Base-by-base conservation (phyloP, 1,140 invertebrate species). In the Hyles euphorbiae region DNA sequence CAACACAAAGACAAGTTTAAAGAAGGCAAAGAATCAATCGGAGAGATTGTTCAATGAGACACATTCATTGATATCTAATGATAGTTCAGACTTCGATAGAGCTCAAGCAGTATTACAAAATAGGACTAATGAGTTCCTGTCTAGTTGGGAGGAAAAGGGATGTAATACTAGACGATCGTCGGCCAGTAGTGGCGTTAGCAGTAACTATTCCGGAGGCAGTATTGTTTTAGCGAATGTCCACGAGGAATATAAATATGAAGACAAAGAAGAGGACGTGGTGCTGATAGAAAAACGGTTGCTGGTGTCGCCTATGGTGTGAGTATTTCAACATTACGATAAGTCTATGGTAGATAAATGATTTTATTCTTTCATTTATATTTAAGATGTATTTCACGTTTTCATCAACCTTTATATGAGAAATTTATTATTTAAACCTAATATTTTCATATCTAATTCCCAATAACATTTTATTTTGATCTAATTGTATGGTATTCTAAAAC, bases 221-320 rank as follows among this genome's bases (percentile, higher is more conserved):
- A 88, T 88, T 43, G 66, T 83, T 3, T 47, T 88, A 34, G 85
- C 92, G 0, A 92, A 86, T 69, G 81, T 94, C 32, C 91, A 93
- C 12, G 94, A 95, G 76, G 92, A 95, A 59, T 96, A 95, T 67
- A 93, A 93, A 53, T 95, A 95, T 77, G 91, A 93, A 48, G 94
- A 96, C 81, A 83, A 87, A 58, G 93, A 94, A 54, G 91, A 95
- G 67, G 92, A 93, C 47, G 83, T 95, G 1, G 90, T 92, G 47
- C 90, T 96, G 32, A 91, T 94, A 65, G 94, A 96, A 79, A 93
- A 91, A 51, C 90, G 93, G 71, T 76, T 93, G 45, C 88, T 91
- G 6, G 84, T 91, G n/a, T 78, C 90, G 3, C 77, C 90, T 36
- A 66, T 87, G 56, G 87, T 89, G 92, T 93, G 68, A 83, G 84